These are phyloP conservation scores for Sturmia bella DNA, from an alignment of 2,888 invertebrate genomes.

Conservation along the genomic window DNA sequence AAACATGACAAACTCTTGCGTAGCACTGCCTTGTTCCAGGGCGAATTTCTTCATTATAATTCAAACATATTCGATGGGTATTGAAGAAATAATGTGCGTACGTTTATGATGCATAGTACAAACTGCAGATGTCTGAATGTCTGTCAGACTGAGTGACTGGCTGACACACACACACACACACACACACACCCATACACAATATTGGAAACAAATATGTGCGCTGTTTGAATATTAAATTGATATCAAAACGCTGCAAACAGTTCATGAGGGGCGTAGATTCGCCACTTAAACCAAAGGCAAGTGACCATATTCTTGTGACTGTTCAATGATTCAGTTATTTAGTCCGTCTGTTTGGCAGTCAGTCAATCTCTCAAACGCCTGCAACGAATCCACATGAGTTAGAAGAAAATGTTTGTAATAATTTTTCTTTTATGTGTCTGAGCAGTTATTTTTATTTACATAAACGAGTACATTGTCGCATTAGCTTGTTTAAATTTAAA, in stretches of 20 bases:
- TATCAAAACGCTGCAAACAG: conserved; percentile 12
- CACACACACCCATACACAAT: conserved; percentile 21
- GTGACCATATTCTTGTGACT: conserved; percentile 40
- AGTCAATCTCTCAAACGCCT: conserved; percentile 9
- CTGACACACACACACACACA: conserved; percentile 45
- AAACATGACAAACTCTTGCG: background rate
- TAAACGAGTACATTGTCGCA: conserved; percentile 20
- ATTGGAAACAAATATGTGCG: conserved; percentile 19
- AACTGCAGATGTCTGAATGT: conserved; percentile 57
- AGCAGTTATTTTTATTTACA: conserved; percentile 17
- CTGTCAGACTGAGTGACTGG: conserved; percentile 50
- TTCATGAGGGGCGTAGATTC: conserved; percentile 7
- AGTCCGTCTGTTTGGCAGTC: conserved; percentile 4
- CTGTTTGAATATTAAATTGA: conserved; percentile 38
- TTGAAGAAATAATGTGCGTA: background rate
- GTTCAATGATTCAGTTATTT: conserved; percentile 32
- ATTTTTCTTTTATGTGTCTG: conserved; percentile 19
- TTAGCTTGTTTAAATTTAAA: conserved; percentile 61
- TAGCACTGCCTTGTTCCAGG: conserved; percentile 1
- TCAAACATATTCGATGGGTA: conserved; percentile 3
- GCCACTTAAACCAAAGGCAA: conserved; percentile 7
- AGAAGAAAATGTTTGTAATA: conserved; percentile 36
- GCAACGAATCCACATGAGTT: conserved; percentile 27
- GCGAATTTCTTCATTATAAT: conserved; percentile 11
- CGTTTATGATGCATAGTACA: conserved; percentile 59